Conservation (phyloP, 2,888 invertebrate genomes). For the Caenorhabditis panamensis region DNA sequence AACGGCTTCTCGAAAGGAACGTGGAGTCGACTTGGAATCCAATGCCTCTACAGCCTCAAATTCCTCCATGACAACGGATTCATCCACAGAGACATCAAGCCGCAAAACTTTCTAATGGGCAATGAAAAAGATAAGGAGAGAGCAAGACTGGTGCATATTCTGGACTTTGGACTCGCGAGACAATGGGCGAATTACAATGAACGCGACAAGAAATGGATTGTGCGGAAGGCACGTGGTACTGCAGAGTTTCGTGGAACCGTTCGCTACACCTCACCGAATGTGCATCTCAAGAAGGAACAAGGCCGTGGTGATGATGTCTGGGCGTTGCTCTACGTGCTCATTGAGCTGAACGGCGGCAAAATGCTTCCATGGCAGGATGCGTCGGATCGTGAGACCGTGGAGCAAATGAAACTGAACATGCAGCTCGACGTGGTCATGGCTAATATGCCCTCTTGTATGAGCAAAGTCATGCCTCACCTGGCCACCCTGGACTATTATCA, state of each 20-base stretch:
- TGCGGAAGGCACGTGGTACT: constrained; percentile 69
- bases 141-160: constrained; percentile 67
- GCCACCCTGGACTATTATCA: constrained; percentile 66
- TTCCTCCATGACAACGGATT: constrained; percentile 69
- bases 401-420: constrained; percentile 63
- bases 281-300: constrained; percentile 73
- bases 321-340: constrained; percentile 63
- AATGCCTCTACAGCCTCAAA: constrained; percentile 71
- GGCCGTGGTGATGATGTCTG: constrained; percentile 65
- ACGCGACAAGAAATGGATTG: constrained; percentile 56
- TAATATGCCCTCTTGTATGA: constrained; percentile 65
- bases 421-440: constrained; percentile 58
- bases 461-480: constrained; percentile 62
- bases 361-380: constrained; percentile 73
- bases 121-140: constrained; percentile 62
- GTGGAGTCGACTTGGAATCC: constrained; percentile 72
- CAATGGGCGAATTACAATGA: constrained; percentile 53
- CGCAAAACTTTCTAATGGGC: constrained; percentile 75
- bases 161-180: constrained; percentile 74
- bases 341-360: constrained; percentile 85
- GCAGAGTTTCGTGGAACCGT: constrained; percentile 77
- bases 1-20: constrained; percentile 61
- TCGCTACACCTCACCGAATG: constrained; percentile 72
- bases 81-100: constrained; percentile 70
- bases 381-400: constrained; percentile 61